phyloP scores from a whole-genome alignment of 2,113 vertebrate species.

The Charina bottae region DNA sequence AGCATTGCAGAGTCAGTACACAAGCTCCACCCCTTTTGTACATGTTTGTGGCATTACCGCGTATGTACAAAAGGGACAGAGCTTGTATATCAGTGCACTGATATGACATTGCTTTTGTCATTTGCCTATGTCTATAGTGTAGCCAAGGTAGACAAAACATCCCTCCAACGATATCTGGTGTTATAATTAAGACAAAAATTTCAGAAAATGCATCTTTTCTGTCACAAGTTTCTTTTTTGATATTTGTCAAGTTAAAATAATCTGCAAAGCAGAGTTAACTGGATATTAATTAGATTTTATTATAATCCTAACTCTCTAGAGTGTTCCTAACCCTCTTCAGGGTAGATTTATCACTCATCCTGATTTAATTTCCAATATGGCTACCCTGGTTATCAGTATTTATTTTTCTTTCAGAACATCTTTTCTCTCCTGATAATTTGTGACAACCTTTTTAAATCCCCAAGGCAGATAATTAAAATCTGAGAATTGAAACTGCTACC shows the following conservation, averaged over 20 bases:
- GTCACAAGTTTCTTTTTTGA: slow-evolving; percentile 36
- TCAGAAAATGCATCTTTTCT: slow-evolving; percentile 46
- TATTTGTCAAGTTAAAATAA: slow-evolving; percentile 52
- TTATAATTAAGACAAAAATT: slow-evolving; percentile 42
- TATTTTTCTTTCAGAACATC: not conserved
- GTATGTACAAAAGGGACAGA: too few relatives aligned
- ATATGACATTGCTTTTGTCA: too few relatives aligned
- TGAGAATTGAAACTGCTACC: too few relatives aligned
- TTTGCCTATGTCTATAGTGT: not conserved
- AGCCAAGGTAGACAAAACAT: not conserved
- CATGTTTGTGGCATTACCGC: too few relatives aligned
- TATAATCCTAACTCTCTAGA: slow-evolving; percentile 24
- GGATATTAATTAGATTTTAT: slow-evolving; percentile 40
- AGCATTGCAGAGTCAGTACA: too few relatives aligned
- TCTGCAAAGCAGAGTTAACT: slow-evolving; percentile 43
- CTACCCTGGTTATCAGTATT: slow-evolving; percentile 2
- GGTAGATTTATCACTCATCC: slow-evolving; percentile 37
- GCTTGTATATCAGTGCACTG: too few relatives aligned
- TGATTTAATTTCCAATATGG: slow-evolving; percentile 25
- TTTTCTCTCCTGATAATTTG: slow-evolving; percentile 18
- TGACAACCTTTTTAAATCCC: not conserved
- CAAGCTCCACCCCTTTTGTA: too few relatives aligned
- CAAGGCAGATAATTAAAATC: too few relatives aligned
- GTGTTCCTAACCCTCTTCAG: slow-evolving; percentile 1
- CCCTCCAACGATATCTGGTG: slow-evolving; percentile 41